Conservation (phyloP, 2,113 vertebrate genomes). For the Oreochromis spilurus region DNA sequence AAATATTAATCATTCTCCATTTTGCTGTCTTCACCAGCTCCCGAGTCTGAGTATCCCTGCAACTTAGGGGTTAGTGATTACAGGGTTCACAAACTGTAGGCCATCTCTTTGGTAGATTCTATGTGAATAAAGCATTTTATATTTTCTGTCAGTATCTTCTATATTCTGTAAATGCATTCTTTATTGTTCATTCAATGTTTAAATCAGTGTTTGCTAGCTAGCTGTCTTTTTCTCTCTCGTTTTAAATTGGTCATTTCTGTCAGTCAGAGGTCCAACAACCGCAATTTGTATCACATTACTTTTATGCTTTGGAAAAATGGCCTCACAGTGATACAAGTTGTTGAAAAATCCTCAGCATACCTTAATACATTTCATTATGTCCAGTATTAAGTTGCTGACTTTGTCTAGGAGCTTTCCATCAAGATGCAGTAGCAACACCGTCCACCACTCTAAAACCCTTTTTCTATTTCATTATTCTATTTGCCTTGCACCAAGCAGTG, state of each 20-base stretch:
- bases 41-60: not conserved
- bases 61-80: not conserved
- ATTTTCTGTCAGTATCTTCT: not conserved
- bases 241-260: fast-evolving
- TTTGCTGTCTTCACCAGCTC: not conserved
- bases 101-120: not conserved
- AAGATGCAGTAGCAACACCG: not conserved
- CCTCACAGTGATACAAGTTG: not conserved
- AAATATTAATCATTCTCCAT: not conserved
- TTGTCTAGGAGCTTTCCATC: not conserved
- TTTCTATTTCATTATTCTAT: not conserved
- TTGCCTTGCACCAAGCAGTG: not conserved
- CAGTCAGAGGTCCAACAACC: not conserved
- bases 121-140: not conserved
- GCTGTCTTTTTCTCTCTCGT: not conserved
- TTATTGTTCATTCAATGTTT: not conserved
- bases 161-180: not conserved
- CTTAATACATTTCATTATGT: not conserved
- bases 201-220: not conserved
- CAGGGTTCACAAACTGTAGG: not conserved
- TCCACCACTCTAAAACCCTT: fast-evolving
- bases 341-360: not conserved
- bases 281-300: not conserved
- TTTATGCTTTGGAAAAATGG: not conserved
- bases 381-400: not conserved